phyloP scores from a whole-genome alignment of 2,113 vertebrate genomes.

The Siniperca knerii region DNA sequence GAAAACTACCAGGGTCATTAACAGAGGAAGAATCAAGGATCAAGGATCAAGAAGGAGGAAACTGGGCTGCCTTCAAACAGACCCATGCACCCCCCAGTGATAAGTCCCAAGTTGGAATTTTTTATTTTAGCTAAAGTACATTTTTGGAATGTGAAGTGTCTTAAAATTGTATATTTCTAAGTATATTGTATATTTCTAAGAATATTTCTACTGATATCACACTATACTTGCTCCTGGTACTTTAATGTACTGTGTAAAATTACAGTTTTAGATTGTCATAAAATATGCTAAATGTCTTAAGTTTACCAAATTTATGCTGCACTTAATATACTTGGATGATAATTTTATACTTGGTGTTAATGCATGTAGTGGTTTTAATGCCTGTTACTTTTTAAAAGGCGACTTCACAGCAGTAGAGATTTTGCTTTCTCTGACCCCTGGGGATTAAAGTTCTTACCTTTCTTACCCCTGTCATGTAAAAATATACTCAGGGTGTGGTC shows the following conservation, averaged over 20 bases:
- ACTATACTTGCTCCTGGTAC: not conserved
- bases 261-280: not conserved
- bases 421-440: constrained; percentile 1
- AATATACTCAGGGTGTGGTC: not conserved
- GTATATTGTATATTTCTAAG: not conserved
- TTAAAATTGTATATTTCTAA: not conserved
- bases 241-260: not conserved
- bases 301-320: not conserved
- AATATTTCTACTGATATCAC: not conserved
- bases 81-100: not conserved
- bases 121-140: too few relatives aligned
- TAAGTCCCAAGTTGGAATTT: too few relatives aligned
- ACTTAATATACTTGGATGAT: not conserved
- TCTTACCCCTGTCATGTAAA: not conserved
- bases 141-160: not conserved
- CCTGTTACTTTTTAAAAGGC: not conserved
- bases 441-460: not conserved
- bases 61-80: not conserved
- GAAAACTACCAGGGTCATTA: not conserved
- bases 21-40: not conserved
- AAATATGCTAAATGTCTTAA: not conserved
- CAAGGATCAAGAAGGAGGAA: not conserved
- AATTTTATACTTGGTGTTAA: not conserved
- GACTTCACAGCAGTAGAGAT: not conserved
- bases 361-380: not conserved